phyloP scores from a whole-genome alignment of 2,113 vertebrate genomes.

The Albula goreensis region DNA sequence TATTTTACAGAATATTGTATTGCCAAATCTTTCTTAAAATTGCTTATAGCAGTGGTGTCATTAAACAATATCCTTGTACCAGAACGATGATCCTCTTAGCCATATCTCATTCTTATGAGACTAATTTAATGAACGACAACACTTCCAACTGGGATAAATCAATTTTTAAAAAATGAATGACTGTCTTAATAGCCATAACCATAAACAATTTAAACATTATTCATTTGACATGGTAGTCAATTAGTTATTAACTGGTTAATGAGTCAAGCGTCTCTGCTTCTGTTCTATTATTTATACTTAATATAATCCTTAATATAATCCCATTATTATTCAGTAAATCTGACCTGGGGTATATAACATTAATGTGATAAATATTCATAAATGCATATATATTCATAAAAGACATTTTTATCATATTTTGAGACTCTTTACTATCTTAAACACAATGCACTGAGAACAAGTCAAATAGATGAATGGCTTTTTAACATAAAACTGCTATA shows the following conservation, averaged over 20 bases:
- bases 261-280: background rate
- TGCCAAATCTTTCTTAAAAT: too few species aligned
- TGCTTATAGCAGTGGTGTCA: too few species aligned
- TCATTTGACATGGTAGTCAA: background rate
- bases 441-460: background rate
- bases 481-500: background rate
- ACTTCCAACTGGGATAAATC: too few species aligned
- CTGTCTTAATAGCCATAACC: background rate
- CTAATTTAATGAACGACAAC: background rate
- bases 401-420: too few species aligned
- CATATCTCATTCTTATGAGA: background rate
- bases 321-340: background rate
- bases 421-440: too few species aligned
- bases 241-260: background rate
- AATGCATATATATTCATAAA: too few species aligned
- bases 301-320: background rate
- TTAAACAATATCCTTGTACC: too few species aligned
- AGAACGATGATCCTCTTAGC: background rate
- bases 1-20: too few species aligned
- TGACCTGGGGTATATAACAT: background rate
- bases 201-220: background rate
- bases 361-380: too few species aligned
- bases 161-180: too few species aligned
- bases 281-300: background rate
- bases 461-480: background rate